Percentiles rank a stretch among this genome's conserved stretches.
These are phyloP conservation scores for Trichogramma evanescens DNA, from an alignment of 2,888 invertebrate genomes.

Conservation along the genomic window DNA sequence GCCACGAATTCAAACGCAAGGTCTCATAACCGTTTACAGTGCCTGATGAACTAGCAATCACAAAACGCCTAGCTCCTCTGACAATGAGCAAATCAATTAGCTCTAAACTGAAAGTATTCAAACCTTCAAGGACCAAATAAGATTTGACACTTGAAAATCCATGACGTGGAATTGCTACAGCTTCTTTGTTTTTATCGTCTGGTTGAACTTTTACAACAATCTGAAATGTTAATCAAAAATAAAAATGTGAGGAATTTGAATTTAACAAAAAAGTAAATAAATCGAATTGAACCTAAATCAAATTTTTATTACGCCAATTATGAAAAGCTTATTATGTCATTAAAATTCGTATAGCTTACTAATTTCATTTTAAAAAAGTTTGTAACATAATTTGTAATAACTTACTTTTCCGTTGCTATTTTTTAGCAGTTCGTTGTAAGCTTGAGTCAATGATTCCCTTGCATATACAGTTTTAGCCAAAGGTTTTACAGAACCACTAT, in stretches of 20 bases:
- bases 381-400: no score
- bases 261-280: neutral
- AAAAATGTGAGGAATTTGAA: neutral
- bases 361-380: no score
- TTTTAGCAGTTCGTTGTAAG: constrained; percentile 58
- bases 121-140: constrained; percentile 65
- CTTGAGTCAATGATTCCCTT: constrained; percentile 60
- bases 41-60: constrained; percentile 15
- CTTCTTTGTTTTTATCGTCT: neutral
- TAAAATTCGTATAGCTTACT: neutral
- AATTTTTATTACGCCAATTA: neutral
- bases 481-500: constrained; percentile 61
- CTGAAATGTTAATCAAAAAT: constrained; percentile 11
- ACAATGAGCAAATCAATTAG: constrained; percentile 22
- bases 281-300: neutral
- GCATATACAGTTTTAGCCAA: constrained; percentile 60
- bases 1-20: constrained; percentile 16
- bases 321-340: neutral
- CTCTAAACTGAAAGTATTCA: constrained; percentile 54
- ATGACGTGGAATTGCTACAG: constrained; percentile 46
- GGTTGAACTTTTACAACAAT: constrained; percentile 29
- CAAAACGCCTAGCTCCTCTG: constrained; percentile 22
- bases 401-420: constrained; percentile 74
- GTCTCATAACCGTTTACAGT: constrained; percentile 12
- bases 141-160: constrained; percentile 47